phyloP scores from a whole-genome alignment of 2,113 vertebrate species.

The Pampusana beccarii region DNA sequence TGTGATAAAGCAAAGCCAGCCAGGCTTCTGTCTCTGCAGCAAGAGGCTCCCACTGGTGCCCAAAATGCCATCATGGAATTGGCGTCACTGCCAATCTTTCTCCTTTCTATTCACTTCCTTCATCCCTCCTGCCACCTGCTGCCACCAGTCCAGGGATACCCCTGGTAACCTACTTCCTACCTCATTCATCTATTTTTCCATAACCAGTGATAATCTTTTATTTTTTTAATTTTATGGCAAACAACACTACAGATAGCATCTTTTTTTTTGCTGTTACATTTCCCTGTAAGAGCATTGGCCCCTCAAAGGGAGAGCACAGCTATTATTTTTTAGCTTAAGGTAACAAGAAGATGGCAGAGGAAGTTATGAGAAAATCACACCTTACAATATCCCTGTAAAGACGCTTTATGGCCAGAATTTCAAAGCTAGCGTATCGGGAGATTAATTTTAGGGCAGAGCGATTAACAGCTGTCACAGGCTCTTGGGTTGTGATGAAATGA shows the following conservation, averaged over 20 bases:
- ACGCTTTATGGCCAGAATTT: neutral
- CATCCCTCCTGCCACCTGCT: neutral
- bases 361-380: neutral
- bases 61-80: neutral
- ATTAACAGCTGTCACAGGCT: neutral
- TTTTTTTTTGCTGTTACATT: neutral
- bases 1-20: neutral
- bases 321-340: neutral
- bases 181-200: neutral
- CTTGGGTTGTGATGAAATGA: neutral
- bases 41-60: rapidly evolving
- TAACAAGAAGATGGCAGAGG: neutral
- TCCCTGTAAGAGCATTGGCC: neutral
- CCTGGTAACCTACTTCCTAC: neutral
- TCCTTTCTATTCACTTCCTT: neutral
- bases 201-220: neutral
- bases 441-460: neutral
- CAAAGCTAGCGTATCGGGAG: neutral
- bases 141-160: too few relatives aligned
- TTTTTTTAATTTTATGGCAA: neutral
- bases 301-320: neutral
- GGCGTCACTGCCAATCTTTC: neutral
- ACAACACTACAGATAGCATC: neutral
- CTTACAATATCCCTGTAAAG: neutral
- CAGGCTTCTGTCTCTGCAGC: neutral